Evolutionary conservation across 1,140 invertebrate species (phyloP).

Genomic region (Dendrolimus kikuchii): DNA sequence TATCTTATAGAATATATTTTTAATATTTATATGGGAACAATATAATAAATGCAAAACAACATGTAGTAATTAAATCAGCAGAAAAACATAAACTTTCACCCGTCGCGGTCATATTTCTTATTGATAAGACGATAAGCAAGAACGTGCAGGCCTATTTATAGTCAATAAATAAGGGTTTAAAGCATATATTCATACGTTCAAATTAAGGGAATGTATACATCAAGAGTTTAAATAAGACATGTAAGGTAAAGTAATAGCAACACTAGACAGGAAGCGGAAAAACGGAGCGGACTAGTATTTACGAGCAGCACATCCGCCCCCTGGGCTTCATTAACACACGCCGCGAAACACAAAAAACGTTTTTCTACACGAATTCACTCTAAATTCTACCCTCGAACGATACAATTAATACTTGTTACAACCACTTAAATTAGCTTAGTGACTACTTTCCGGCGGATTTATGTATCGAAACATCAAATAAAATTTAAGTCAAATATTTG

Average conservation of each 20-base stretch:
- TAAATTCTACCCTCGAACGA: too few species aligned
- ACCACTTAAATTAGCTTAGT: background rate
- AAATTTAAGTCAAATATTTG: too few species aligned
- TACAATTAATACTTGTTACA: slow-evolving; percentile 1
- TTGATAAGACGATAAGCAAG: slow-evolving; percentile 24
- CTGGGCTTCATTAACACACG: slow-evolving; percentile 37
- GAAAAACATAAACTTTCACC: slow-evolving; percentile 13
- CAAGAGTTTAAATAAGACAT: slow-evolving; percentile 54
- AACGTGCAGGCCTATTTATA: slow-evolving; percentile 20
- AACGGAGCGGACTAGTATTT: slow-evolving; percentile 61
- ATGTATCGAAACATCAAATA: too few species aligned
- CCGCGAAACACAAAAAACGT: background rate
- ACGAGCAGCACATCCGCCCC: slow-evolving; percentile 50
- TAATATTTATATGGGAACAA: background rate
- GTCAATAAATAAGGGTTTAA: slow-evolving; percentile 22
- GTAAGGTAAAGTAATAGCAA: slow-evolving; percentile 58
- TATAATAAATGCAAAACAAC: slow-evolving; percentile 8
- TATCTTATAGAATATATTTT: too few species aligned
- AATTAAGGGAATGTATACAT: slow-evolving; percentile 26
- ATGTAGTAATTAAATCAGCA: slow-evolving; percentile 10
- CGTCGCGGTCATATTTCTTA: slow-evolving; percentile 12
- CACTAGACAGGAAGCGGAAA: slow-evolving; percentile 59
- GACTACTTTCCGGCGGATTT: background rate
- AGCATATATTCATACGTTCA: slow-evolving; percentile 20
- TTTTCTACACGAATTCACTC: background rate